These are phyloP conservation scores for Lophius americanus DNA, from an alignment of 2,797 vertebrate species.

Conservation along the genomic window DNA sequence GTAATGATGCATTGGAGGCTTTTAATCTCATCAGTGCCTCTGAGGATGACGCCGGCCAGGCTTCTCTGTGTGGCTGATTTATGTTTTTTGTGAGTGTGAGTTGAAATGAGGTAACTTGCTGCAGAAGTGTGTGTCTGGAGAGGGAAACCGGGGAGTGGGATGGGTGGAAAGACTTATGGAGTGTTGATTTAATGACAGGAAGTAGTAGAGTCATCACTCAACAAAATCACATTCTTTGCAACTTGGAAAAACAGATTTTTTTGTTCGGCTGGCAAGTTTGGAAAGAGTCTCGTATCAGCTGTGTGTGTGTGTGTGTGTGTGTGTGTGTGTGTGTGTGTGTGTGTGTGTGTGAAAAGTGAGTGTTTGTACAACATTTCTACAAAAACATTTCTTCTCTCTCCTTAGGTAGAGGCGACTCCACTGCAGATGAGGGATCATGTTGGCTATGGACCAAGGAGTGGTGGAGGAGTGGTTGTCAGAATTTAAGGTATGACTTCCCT, in stretches of 20 bases:
- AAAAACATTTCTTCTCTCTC: slow-evolving; percentile 23
- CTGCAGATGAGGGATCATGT: slow-evolving; percentile 94
- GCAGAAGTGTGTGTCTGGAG: slow-evolving; percentile 54
- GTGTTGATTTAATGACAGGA: slow-evolving; percentile 30
- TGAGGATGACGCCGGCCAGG: slow-evolving; percentile 33
- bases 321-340: slow-evolving; percentile 6
- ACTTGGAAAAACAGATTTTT: slow-evolving; percentile 22
- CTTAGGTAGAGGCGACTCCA: slow-evolving; percentile 82
- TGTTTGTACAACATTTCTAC: slow-evolving; percentile 8
- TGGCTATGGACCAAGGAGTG: slow-evolving; percentile 94
- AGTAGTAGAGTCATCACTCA: slow-evolving; percentile 16
- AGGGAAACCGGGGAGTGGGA: slow-evolving; percentile 14
- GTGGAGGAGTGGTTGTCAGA: slow-evolving; percentile 99
- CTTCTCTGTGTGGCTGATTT: slow-evolving; percentile 55
- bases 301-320: slow-evolving; percentile 8
- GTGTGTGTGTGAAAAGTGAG: slow-evolving; percentile 16
- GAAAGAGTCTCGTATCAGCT: slow-evolving; percentile 11
- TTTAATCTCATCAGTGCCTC: slow-evolving; percentile 12
- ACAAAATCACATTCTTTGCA: slow-evolving; percentile 20
- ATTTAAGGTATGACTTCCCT: slow-evolving; percentile 89
- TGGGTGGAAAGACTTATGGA: slow-evolving; percentile 14
- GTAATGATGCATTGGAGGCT: background rate
- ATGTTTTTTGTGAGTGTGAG: slow-evolving; percentile 28
- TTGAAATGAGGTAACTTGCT: slow-evolving; percentile 41
- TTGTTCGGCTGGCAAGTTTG: slow-evolving; percentile 13